These are phyloP conservation scores for Colletes latitarsis DNA, from an alignment of 1,140 invertebrate species.

Conservation along the genomic window DNA sequence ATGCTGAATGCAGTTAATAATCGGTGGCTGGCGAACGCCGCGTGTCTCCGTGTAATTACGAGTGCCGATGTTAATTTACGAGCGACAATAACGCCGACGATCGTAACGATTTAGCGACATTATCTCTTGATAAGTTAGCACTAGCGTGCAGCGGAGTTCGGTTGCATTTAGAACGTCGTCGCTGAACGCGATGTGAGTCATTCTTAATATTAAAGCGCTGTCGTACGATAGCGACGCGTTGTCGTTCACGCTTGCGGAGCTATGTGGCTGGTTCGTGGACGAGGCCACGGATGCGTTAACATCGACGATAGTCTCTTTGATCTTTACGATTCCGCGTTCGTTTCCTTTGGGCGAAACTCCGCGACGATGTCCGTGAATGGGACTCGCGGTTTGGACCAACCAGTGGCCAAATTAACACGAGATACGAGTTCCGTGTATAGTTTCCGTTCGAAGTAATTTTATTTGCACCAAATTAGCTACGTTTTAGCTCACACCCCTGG, in stretches of 20 bases:
- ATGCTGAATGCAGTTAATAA: background rate
- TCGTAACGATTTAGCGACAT: constrained; percentile 27
- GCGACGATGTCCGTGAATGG: constrained; percentile 11
- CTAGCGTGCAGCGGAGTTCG: background rate
- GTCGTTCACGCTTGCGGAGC: background rate
- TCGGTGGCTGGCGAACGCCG: no score
- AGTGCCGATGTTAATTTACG: constrained; percentile 18
- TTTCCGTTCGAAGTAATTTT: no score
- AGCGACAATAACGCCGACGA: background rate
- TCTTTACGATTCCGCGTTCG: background rate
- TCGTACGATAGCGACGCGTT: constrained; percentile 12
- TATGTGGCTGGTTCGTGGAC: background rate
- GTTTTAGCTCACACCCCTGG: no score
- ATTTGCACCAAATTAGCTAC: no score
- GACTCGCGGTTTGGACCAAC: no score
- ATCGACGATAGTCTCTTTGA: background rate
- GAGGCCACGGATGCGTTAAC: background rate
- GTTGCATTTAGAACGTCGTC: constrained; percentile 9
- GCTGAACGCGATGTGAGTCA: constrained; percentile 30
- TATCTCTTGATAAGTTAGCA: constrained; percentile 27
- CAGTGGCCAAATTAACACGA: no score
- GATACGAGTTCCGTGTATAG: no score
- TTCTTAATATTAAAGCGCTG: constrained; percentile 45
- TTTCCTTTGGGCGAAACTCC: background rate
- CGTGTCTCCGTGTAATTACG: background rate